Conservation (phyloP, 2,797 vertebrate genomes). For the Rhinoraja longicauda region DNA sequence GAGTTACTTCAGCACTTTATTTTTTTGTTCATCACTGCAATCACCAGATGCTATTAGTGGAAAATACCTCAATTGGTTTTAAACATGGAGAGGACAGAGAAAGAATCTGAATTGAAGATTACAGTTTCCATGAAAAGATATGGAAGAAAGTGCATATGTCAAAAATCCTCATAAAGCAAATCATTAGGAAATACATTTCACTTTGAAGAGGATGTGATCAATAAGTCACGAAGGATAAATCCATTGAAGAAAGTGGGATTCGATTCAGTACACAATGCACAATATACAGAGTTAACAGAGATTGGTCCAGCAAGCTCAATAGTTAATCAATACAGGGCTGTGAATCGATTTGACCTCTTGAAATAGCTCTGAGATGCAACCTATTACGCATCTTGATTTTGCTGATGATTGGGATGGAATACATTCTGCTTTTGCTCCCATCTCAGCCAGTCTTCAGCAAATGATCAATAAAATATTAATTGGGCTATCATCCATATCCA, state of each 20-base stretch:
- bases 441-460: neutral
- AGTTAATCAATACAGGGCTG: neutral
- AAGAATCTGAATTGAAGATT: neutral
- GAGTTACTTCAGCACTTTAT: too few species aligned
- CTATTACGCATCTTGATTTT: too few species aligned
- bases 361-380: neutral
- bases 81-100: neutral
- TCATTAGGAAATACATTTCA: neutral
- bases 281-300: neutral
- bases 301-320: neutral
- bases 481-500: too few species aligned
- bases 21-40: too few species aligned
- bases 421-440: neutral
- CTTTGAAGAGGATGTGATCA: neutral
- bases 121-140: neutral
- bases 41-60: too few species aligned
- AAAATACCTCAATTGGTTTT: neutral
- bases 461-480: too few species aligned
- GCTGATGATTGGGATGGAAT: neutral
- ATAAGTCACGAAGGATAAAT: neutral
- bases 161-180: neutral
- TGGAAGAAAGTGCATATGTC: neutral
- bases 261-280: neutral
- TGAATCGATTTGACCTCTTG: neutral
- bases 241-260: neutral